A percentile compares a stretch with the other conserved stretches of the same genome.
Evolutionary conservation across 2,113 vertebrate genomes (phyloP).

Genomic region (Lota lota): DNA sequence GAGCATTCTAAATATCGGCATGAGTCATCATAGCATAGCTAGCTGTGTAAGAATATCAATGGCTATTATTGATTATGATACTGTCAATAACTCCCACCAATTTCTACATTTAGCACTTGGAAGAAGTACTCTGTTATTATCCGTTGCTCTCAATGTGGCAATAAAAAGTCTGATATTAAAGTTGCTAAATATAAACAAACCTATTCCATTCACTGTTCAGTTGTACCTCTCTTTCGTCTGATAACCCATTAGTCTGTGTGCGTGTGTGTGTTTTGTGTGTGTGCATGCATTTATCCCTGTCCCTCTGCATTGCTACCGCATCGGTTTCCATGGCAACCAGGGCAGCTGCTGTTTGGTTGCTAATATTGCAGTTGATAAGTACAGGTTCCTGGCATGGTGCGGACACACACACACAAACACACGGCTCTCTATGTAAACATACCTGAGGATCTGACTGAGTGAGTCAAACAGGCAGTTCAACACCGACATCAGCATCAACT

Average conservation of each 20-base stretch:
- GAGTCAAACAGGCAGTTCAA: slow-evolving; percentile 82
- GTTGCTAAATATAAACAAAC: too few relatives aligned
- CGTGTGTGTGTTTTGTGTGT: background rate
- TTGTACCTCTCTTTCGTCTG: too few relatives aligned
- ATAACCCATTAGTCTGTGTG: background rate
- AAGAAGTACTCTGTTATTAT: too few relatives aligned
- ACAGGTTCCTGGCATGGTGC: slow-evolving; percentile 2
- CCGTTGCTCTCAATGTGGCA: too few relatives aligned
- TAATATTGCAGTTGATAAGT: slow-evolving; percentile 26
- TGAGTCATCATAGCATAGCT: background rate
- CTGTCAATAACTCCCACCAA: too few relatives aligned
- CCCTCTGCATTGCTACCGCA: slow-evolving; percentile 36
- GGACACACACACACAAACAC: background rate
- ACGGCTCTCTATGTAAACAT: slow-evolving; percentile 22
- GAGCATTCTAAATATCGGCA: background rate
- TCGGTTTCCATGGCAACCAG: slow-evolving; percentile 54
- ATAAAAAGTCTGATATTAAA: too few relatives aligned
- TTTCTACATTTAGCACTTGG: too few relatives aligned
- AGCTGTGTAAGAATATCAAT: background rate
- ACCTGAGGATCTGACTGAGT: slow-evolving; percentile 81
- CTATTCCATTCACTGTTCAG: too few relatives aligned
- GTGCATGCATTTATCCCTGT: slow-evolving; percentile 11
- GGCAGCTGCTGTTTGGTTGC: slow-evolving; percentile 25
- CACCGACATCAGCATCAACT: slow-evolving; percentile 84
- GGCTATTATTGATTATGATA: too few relatives aligned